phyloP scores from a whole-genome alignment of 2,113 vertebrate genomes.

The Lophotis ruficrista region DNA sequence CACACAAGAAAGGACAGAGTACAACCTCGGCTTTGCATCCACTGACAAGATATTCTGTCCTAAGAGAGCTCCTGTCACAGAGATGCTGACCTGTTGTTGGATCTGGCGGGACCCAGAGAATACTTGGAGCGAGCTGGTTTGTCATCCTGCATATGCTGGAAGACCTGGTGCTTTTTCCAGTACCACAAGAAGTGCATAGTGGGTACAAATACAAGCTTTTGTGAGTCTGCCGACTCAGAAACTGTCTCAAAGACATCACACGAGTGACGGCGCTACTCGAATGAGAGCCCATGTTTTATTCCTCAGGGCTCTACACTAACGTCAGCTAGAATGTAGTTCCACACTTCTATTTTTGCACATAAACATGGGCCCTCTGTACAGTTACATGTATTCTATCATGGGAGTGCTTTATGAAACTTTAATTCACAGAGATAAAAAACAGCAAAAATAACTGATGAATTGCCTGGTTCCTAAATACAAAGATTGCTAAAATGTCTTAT shows the following conservation, averaged over 20 bases:
- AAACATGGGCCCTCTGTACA: background rate
- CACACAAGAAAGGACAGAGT: background rate
- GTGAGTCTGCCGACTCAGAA: background rate
- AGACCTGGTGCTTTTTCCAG: rapidly evolving
- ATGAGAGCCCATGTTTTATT: background rate
- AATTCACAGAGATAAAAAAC: background rate
- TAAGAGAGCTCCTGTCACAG: background rate
- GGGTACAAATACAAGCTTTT: background rate
- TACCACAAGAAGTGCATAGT: background rate
- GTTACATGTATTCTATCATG: background rate
- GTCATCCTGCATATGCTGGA: no score
- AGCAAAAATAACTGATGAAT: background rate
- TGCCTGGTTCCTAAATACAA: background rate
- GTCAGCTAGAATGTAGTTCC: background rate
- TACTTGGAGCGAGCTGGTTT: background rate
- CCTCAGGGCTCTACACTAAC: background rate
- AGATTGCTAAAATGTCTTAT: background rate
- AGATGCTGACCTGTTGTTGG: background rate
- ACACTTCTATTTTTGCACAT: background rate
- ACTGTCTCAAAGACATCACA: background rate
- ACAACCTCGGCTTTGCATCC: background rate
- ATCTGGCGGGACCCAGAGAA: no score
- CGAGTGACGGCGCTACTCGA: background rate
- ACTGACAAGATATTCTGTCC: no score
- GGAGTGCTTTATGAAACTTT: background rate